A percentile compares a stretch with the other conserved stretches of the same genome.
phyloP scores from a whole-genome alignment of 2,888 invertebrate species.

The Dugesia japonica region DNA sequence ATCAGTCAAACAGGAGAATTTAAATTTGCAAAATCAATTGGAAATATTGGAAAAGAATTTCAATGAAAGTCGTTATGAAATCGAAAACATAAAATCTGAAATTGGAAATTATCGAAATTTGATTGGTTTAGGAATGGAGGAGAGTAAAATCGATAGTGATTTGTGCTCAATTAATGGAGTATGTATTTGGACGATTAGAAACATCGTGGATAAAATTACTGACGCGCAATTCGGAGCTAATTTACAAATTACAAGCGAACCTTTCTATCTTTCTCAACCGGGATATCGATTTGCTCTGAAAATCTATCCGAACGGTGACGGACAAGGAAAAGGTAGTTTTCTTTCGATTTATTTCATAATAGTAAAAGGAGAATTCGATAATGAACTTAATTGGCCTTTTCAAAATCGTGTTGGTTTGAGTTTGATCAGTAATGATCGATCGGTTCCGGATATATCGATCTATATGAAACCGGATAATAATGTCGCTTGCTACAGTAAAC shows the following conservation, averaged over 20 bases:
- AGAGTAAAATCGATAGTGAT: no score
- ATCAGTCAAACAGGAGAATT: no score
- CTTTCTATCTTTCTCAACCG: neutral
- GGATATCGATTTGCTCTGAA: neutral
- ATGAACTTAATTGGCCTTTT: neutral
- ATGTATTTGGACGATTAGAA: neutral
- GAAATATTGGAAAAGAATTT: no score
- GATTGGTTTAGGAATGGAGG: neutral
- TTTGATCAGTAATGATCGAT: neutral
- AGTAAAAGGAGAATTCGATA: neutral
- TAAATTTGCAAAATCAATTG: no score
- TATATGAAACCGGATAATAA: neutral
- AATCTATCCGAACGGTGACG: conserved; percentile 1
- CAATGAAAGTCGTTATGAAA: neutral
- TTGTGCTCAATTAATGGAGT: neutral
- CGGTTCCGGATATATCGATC: neutral
- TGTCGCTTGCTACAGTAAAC: neutral
- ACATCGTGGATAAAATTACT: neutral
- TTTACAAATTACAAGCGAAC: neutral
- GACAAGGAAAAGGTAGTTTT: neutral
- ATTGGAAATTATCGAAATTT: neutral
- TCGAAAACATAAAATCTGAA: neutral
- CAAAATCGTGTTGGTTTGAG: neutral
- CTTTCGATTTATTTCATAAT: neutral
- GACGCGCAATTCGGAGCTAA: neutral